phyloP scores from a whole-genome alignment of 2,888 invertebrate species.

The Lucinisca nassula region DNA sequence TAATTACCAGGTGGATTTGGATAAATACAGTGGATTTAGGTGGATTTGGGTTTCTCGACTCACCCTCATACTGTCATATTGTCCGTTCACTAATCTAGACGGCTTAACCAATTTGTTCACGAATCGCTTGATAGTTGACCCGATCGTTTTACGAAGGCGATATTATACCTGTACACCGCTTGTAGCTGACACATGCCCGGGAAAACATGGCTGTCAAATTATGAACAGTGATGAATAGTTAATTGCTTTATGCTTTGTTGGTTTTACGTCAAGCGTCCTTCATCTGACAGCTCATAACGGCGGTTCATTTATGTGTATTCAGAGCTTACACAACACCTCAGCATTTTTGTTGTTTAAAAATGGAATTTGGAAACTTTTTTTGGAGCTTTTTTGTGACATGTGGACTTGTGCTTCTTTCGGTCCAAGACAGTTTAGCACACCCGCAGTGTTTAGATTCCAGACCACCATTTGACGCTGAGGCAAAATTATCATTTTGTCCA shows the following conservation, averaged over 20 bases:
- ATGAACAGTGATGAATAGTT: not conserved
- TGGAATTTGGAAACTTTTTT: not conserved
- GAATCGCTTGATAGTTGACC: no score
- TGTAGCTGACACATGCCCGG: not conserved
- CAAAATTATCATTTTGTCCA: slow-evolving; percentile 78
- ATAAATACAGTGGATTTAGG: no score
- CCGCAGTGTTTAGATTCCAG: slow-evolving; percentile 85
- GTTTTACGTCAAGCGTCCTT: not conserved
- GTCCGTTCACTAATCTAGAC: no score
- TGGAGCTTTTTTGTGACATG: not conserved
- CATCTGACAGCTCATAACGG: not conserved
- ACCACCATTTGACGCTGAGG: slow-evolving; percentile 81
- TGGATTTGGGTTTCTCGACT: no score
- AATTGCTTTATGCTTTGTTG: not conserved
- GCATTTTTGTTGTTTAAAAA: not conserved
- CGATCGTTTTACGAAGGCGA: no score
- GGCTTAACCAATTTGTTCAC: no score
- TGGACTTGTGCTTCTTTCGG: not conserved
- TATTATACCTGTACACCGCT: not conserved
- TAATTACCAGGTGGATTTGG: no score
- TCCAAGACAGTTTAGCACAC: slow-evolving; percentile 60
- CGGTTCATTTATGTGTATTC: not conserved
- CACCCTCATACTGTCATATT: no score
- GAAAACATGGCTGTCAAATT: not conserved
- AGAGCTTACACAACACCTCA: not conserved